phyloP scores from a whole-genome alignment of 2,113 vertebrate genomes.

The Menidia beryllina region DNA sequence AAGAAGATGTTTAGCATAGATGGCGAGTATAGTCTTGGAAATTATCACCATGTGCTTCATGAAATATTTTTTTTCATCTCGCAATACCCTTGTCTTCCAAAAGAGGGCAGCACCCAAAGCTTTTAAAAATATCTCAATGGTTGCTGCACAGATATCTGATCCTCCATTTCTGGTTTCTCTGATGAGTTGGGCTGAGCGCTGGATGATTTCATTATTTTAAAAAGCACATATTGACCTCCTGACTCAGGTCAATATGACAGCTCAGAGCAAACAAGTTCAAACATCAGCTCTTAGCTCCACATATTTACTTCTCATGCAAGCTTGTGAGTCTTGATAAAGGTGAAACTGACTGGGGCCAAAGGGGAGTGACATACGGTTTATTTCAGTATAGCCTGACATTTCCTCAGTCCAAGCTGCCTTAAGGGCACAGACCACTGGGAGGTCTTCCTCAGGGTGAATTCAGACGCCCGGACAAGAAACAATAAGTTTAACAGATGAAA shows the following conservation, averaged over 20 bases:
- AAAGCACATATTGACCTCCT: no score
- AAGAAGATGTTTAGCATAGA: background rate
- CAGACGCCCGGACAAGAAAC: background rate
- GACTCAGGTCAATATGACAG: no score
- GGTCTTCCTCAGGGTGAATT: background rate
- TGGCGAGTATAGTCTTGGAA: background rate
- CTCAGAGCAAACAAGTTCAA: no score
- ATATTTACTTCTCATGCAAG: no score
- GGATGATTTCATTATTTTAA: background rate
- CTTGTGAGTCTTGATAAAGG: no score
- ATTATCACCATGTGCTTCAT: background rate
- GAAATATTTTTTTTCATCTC: background rate
- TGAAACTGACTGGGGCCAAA: no score
- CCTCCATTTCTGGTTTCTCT: no score
- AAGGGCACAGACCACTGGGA: background rate
- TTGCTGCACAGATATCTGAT: no score
- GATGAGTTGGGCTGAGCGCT: background rate
- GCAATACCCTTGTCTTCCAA: conserved; percentile 17
- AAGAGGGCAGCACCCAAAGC: conserved; percentile 39
- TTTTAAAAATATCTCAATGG: background rate
- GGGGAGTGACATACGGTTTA: no score
- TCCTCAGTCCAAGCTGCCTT: no score
- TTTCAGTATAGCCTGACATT: no score
- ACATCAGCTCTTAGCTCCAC: no score
- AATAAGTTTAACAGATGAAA: background rate